Evolutionary conservation across 2,888 invertebrate species (phyloP), one percentile per base, ranked within the genome.

Genomic region (Melipona beecheii): DNA sequence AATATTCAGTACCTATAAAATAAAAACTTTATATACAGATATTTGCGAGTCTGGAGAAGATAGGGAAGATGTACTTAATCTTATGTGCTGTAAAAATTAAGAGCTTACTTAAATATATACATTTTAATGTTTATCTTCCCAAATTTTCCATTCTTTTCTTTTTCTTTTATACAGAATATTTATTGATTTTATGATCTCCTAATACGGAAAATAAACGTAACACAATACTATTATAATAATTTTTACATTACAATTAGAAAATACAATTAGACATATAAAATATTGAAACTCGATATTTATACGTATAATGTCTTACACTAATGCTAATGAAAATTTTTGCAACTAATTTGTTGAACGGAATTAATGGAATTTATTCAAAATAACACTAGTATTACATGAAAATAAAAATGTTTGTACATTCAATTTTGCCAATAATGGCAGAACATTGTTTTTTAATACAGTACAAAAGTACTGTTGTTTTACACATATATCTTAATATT

Each of bases 101-200:
- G 21, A 64, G 52, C 50, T 79, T 82, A 80, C 73, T 66, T 74
- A 65, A 84, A n/a, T 86, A 86, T 81, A 79, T 81, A 84, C 84
- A 87, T 27, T 74, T 78, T 78, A 62, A 69, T 66, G 64, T 70
- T 77, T 65, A 77, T 72, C 52, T 75, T 69, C 50, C 58, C 74
- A 74, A 75, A 83, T 66, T 83, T 78, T 54, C 31, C 43, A 68
- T 50, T 69, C 50, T 43, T 36, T 50, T 19, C 31, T 43, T 58
- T 71, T 15, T 2, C 60, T 52, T 62, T 62, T 50, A 82, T 81
- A 81, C 75, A 75, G 52, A 60, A 49, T 52, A 52, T 31, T 65
- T 54, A 31, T 71, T 68, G 54, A 75, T 66, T 66, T 65, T 65
- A 19, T 66, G 65, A 73, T 56, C 50, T 24, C 11, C 6, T 60